These are phyloP conservation scores for Philopedon plagiatum DNA, from an alignment of 2,888 invertebrate genomes.

Conservation along the genomic window DNA sequence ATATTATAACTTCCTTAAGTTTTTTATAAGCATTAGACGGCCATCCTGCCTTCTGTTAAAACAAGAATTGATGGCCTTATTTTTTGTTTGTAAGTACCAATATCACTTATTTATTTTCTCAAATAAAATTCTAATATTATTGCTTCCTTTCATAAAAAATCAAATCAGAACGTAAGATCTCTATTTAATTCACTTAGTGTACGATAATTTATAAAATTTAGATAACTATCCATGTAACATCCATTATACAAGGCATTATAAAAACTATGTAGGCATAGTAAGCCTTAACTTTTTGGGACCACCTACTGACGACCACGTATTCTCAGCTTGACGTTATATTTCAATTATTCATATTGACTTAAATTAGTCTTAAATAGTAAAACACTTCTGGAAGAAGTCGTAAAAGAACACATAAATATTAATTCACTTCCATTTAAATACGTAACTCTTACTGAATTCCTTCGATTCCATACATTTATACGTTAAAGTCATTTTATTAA, in stretches of 20 bases:
- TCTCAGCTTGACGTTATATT: conserved; percentile 44
- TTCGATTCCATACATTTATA: background rate
- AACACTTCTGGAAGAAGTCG: conserved; percentile 17
- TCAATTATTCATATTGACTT: conserved; percentile 49
- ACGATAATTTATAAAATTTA: conserved; percentile 44
- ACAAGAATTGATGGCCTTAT: background rate
- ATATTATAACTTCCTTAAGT: too few relatives aligned
- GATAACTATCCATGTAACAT: conserved; percentile 32
- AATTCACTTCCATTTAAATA: background rate
- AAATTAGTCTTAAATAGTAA: conserved; percentile 37
- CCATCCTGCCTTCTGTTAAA: background rate
- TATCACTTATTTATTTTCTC: conserved; percentile 1
- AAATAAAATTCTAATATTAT: conserved; percentile 4
- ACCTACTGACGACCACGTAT: conserved; percentile 11
- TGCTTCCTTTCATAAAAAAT: background rate
- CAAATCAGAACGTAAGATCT: conserved; percentile 32
- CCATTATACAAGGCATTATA: conserved; percentile 12
- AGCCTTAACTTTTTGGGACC: conserved; percentile 23
- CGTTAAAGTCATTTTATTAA: too few relatives aligned
- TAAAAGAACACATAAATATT: background rate
- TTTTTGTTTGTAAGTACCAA: background rate
- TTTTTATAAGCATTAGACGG: background rate
- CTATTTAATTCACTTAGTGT: conserved; percentile 27
- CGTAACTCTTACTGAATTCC: background rate
- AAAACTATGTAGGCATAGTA: conserved; percentile 30